Conservation (phyloP, 2,888 invertebrate genomes). For the Polia nebulosa region DNA sequence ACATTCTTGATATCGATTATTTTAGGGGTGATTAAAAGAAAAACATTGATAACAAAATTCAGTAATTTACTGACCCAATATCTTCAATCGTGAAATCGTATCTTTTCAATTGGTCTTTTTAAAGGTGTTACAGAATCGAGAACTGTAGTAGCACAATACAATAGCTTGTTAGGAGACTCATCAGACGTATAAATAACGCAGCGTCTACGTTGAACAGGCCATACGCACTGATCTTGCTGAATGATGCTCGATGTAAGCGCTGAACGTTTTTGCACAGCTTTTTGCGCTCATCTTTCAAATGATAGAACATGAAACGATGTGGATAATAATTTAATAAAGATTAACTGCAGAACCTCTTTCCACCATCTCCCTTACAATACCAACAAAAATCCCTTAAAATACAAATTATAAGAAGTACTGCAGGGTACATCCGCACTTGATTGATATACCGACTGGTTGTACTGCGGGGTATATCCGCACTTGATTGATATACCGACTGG, state of each 20-base stretch:
- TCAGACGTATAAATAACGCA: not conserved
- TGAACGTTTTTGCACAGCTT: not conserved
- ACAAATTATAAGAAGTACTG: not conserved
- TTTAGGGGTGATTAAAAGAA: not conserved
- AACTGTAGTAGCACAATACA: not conserved
- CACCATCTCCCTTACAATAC: not conserved
- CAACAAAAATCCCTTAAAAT: not conserved
- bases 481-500: no score
- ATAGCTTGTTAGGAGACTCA: not conserved
- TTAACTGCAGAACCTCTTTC: not conserved
- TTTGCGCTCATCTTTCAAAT: not conserved
- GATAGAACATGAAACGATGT: not conserved
- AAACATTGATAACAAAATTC: no score
- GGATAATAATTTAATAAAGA: not conserved
- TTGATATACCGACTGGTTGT: no score
- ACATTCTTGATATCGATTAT: not conserved
- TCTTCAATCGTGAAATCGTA: no score
- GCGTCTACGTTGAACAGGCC: slow-evolving; percentile 6
- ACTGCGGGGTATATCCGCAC: no score
- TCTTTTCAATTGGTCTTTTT: no score
- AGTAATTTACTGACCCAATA: no score
- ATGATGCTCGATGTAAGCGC: not conserved
- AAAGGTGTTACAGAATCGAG: not conserved
- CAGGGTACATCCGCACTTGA: not conserved
- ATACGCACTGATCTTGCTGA: not conserved